Percentiles rank a stretch among this genome's conserved stretches.
Conservation (phyloP, 2,797 vertebrate genomes). For the Sylvia borin region DNA sequence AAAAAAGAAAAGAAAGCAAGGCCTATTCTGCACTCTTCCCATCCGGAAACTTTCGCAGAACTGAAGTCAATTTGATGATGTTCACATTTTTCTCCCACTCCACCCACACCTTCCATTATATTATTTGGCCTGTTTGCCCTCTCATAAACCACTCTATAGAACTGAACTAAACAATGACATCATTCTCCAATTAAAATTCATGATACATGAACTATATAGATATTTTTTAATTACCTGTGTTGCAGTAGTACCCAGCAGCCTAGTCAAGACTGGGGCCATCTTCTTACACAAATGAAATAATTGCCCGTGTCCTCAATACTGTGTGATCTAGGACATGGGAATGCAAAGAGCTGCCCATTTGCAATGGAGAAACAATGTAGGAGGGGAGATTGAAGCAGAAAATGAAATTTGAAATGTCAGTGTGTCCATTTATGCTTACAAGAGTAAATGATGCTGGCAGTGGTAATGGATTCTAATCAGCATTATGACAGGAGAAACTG, state of each 20-base stretch:
- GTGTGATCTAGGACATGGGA: neutral
- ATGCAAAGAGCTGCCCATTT: neutral
- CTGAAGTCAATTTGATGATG: neutral
- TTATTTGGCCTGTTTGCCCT: constrained; percentile 25
- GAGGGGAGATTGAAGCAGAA: neutral
- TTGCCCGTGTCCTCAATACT: neutral
- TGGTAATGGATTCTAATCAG: neutral
- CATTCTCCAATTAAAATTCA: constrained; percentile 32
- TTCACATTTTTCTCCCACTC: constrained; percentile 14
- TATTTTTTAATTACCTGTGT: constrained; percentile 31
- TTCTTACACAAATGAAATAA: neutral
- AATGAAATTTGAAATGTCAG: neutral
- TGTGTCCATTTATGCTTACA: neutral
- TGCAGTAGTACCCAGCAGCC: neutral
- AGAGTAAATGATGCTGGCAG: neutral
- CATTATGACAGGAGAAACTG: neutral
- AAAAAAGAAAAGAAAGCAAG: neutral
- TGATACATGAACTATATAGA: constrained; percentile 1
- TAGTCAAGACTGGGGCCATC: neutral
- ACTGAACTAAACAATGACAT: constrained; percentile 17
- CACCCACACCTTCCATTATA: constrained; percentile 19
- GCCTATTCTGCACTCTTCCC: neutral
- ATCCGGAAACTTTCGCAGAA: neutral
- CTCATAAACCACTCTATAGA: constrained; percentile 12
- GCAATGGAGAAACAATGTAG: neutral